Base-by-base conservation (phyloP, 1,140 invertebrate species). In the Brachionus koreanus region DNA sequence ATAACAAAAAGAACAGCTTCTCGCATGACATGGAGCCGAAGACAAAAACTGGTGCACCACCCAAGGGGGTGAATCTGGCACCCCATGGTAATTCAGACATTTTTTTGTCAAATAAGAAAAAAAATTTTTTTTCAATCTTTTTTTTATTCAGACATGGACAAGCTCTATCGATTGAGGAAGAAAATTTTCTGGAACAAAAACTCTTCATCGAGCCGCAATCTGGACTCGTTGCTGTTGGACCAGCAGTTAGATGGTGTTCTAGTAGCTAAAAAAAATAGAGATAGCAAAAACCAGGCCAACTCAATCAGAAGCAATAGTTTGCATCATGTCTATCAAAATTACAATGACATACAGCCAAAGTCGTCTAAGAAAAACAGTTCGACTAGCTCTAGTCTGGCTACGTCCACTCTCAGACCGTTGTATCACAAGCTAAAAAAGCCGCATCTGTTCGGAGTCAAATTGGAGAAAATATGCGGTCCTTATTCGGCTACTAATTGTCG, bases 391-490 rank as follows among this genome's bases (percentile, higher is more conserved):
- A 69, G 65, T 33, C 9, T 35, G 4, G 69, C 39, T 13, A 46
- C 16, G 6, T 46, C 69, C 4, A 74, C 69, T 25, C 43, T 74
- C 29, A 79, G 35, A 49, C 49, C 76, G 3, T 37, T 79, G 16
- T 79, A 57, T 23, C 16, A 57, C 39, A 79, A 79, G 25, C 33
- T 79, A 0, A 79, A 61, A 13, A 57, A 37, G n/a, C 7, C 16
- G 1, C 49, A 79, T 65, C 12, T 79, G 12, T 79, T 79, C 42
- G 76, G 76, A 2, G 76, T 79, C 13, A 79, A 79, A 7, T 42
- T 79, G 33, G 76, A 79, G 23, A 79, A 79, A 61, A 79, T 79
- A 13, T 61, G 49, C 10, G 76, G 76, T 6, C 49, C 35, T 9
- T 79, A 79, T 23, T 37, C 49, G 12, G 23, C n/a, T n/a, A 37